Base-by-base conservation (phyloP, 2,888 invertebrate genomes). In the Cephus pygmeus region DNA sequence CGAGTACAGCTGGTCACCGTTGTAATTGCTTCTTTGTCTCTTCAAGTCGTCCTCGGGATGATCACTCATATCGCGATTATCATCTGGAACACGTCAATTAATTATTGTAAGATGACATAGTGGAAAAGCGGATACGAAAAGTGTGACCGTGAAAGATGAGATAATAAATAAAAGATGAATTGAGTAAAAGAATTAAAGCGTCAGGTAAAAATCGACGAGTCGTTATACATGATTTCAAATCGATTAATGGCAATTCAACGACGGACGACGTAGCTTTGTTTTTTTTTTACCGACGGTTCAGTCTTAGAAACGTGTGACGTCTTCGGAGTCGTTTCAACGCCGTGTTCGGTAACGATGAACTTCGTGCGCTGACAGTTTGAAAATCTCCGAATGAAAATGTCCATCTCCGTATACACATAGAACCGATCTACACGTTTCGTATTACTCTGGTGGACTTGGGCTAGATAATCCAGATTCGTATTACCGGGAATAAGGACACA, bases 21-120 rank as follows among this genome's bases (percentile, higher is more conserved):
- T 97, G 91, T 97, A 97, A 87, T 96, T 96, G 90, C 95, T 94
- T 92, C 97, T 94, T 91, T 97, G 97, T 91, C 97, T 94, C 91
- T 97, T 97, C 77, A 96, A 94, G 87, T 97, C 97, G 87, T 97
- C 97, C 88, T 97, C 97, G 40, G 95, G 94, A 93, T 97, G 96
- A 89, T 96, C 96, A 92, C 96, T 97, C 91, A 97, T 94, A 92
- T 97, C 97, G 88, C 97, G 95, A 92, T 97, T 97, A 91, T 97
- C 97, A 92, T 97, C 97, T 96, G 94, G 73, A 85, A 87, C 56
- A 56, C 23, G 23, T 56, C 56, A 15, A 56, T 56, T 56, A 56
- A 23, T 56, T 23, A 23, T 71, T 23, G 23, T 56, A 23, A 23
- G 56, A 56, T 56, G 56, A 56, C 56, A 56, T 0, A 56, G 23